Evolutionary conservation across 1,140 invertebrate species (phyloP).

Genomic region (Drosophila navojoa): DNA sequence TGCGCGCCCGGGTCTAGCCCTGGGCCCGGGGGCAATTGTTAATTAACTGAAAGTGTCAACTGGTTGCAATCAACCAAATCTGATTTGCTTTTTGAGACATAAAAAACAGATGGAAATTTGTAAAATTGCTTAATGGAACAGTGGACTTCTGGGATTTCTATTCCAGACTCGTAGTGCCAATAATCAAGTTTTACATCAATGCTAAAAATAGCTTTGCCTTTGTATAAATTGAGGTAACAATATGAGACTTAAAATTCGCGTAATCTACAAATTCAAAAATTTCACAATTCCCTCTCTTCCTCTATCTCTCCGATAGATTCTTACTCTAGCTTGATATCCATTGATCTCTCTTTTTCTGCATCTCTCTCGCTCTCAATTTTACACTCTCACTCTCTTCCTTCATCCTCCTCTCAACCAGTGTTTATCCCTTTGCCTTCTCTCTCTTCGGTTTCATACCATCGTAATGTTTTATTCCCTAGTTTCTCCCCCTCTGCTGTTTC

Average conservation of each 20-base stretch:
- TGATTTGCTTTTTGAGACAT: neutral
- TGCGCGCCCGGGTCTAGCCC: neutral
- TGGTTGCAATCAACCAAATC: slow-evolving; percentile 1
- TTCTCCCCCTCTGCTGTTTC: neutral
- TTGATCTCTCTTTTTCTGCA: neutral
- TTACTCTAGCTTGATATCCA: neutral
- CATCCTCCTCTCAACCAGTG: neutral
- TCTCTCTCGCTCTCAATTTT: neutral
- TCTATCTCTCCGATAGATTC: neutral
- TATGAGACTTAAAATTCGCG: no score
- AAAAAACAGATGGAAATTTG: neutral
- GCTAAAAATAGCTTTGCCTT: no score
- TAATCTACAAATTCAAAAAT: no score
- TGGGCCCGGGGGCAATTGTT: neutral
- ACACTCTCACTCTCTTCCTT: neutral
- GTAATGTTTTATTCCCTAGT: neutral
- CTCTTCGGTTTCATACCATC: neutral
- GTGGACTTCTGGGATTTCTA: no score
- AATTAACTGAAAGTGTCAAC: slow-evolving; percentile 4
- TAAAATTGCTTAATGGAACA: no score
- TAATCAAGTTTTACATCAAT: no score
- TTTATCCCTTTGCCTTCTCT: neutral
- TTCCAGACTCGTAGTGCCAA: no score
- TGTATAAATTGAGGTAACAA: no score
- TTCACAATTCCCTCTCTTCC: neutral